These are phyloP conservation scores for Stegana nigrithorax DNA, from an alignment of 2,888 invertebrate species.

Conservation along the genomic window DNA sequence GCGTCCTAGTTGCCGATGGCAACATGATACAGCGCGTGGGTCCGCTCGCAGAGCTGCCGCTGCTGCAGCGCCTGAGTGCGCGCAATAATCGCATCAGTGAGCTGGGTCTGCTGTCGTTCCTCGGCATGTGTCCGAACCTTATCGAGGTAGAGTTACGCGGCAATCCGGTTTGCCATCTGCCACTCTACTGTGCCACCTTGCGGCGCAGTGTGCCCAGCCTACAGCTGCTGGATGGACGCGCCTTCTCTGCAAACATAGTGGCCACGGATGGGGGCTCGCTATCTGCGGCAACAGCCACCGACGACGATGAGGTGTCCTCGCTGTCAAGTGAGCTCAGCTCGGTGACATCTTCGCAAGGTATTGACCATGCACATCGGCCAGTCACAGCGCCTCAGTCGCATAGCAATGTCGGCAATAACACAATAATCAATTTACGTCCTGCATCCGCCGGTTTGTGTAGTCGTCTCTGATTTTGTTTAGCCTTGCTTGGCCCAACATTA, in stretches of 20 bases:
- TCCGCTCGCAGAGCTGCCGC: conserved; percentile 72
- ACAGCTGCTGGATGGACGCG: conserved; percentile 66
- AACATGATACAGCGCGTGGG: conserved; percentile 75
- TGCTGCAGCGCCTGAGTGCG: conserved; percentile 69
- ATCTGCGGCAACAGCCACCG: neutral
- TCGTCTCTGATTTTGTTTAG: neutral
- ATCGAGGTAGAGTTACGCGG: conserved; percentile 71
- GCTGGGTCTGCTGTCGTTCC: conserved; percentile 61
- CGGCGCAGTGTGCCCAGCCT: conserved; percentile 66
- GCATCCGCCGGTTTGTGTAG: conserved; percentile 21
- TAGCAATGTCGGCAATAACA: neutral
- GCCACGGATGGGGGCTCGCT: too few species aligned
- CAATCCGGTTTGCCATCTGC: conserved; percentile 67
- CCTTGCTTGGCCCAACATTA: neutral
- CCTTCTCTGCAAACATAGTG: conserved; percentile 31
- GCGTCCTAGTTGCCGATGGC: conserved; percentile 74
- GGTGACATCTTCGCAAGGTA: conserved; percentile 30
- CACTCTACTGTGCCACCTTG: conserved; percentile 64
- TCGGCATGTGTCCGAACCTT: conserved; percentile 69
- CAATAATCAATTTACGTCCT: conserved; percentile 21
- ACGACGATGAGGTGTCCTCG: conserved; percentile 36
- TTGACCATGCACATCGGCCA: conserved; percentile 28
- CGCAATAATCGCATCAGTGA: conserved; percentile 65
- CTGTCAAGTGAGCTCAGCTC: conserved; percentile 42
- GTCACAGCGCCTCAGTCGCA: conserved; percentile 43